Evolutionary conservation across 2,113 vertebrate species (phyloP).

Genomic region (Diphyllodes magnificus): DNA sequence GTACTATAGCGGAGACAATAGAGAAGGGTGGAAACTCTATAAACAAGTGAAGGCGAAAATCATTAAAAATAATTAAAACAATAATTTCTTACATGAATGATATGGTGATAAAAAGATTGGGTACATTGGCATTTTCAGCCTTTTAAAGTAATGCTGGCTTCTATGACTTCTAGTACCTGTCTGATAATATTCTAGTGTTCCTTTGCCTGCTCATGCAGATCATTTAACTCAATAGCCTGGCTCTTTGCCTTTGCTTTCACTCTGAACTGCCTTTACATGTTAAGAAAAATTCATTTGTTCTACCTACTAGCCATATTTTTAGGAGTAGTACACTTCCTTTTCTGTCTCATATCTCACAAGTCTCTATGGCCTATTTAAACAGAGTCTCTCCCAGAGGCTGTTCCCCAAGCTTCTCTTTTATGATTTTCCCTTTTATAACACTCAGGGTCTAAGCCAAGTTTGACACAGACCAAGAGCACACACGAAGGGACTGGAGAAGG

Average conservation of each 20-base stretch:
- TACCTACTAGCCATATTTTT: neutral
- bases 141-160: neutral
- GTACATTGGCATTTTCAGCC: neutral
- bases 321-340: neutral
- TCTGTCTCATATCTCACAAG: neutral
- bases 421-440: neutral
- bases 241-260: neutral
- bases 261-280: neutral
- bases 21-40: neutral
- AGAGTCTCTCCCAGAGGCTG: neutral
- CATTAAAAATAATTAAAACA: neutral
- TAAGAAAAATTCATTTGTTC: neutral
- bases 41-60: neutral
- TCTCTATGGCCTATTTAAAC: neutral
- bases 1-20: neutral
- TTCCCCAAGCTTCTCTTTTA: neutral
- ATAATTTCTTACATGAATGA: neutral
- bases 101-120: neutral
- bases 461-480: neutral
- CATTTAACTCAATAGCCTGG: neutral
- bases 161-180: neutral
- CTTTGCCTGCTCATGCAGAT: neutral
- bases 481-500: neutral
- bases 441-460: neutral
- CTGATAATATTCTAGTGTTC: neutral